Conservation (phyloP, 2,797 vertebrate genomes). For the Halcyon smyrnensis region DNA sequence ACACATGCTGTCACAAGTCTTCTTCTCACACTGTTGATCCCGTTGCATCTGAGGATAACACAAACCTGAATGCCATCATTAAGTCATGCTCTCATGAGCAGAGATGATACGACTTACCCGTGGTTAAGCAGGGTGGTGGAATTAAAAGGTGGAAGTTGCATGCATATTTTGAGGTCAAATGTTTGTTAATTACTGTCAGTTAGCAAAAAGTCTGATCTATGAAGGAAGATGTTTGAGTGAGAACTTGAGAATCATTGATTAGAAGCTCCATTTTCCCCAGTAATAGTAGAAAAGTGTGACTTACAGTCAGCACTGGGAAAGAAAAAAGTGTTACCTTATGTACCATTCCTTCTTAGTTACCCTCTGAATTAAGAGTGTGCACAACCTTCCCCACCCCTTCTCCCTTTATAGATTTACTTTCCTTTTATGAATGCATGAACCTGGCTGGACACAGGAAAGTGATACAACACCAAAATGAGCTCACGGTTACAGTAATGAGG, state of each 20-base stretch:
- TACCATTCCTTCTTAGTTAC: conserved; percentile 1
- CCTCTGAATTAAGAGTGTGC: background rate
- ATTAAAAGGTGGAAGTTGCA: background rate
- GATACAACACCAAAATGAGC: background rate
- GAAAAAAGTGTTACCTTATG: background rate
- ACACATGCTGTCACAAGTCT: background rate
- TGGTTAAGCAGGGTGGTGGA: background rate
- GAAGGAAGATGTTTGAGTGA: background rate
- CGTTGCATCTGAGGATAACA: background rate
- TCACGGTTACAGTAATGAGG: background rate
- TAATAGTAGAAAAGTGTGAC: background rate
- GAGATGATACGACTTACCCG: background rate
- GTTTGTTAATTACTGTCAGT: background rate
- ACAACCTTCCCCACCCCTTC: background rate
- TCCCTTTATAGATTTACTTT: background rate
- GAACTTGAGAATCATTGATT: background rate
- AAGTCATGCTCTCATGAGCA: background rate
- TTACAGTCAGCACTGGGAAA: background rate
- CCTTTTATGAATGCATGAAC: background rate
- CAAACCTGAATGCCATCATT: background rate
- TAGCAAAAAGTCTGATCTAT: background rate
- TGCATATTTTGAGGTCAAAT: background rate
- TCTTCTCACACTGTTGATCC: background rate
- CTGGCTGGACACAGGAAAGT: background rate
- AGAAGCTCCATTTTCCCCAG: background rate